phyloP scores from a whole-genome alignment of 2,113 vertebrate species.

The Thamnophis sirtalis region DNA sequence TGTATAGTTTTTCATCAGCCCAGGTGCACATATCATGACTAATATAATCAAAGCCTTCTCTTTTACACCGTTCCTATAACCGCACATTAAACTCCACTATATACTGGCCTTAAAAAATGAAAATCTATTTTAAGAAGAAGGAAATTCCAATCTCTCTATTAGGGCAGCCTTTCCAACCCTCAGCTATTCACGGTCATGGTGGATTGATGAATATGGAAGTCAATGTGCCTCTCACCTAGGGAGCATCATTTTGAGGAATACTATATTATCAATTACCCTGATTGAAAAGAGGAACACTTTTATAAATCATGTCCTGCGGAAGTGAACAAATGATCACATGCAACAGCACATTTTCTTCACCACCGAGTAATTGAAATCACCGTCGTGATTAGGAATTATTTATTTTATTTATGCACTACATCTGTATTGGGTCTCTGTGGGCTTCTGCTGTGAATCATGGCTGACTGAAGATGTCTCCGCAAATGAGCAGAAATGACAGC shows the following conservation, averaged over 20 bases:
- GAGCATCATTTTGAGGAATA: not conserved
- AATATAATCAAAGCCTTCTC: too few species aligned
- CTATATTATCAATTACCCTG: not conserved
- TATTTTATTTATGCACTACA: not conserved
- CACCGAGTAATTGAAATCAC: not conserved
- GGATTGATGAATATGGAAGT: not conserved
- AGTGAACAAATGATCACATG: not conserved
- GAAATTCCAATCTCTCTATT: not conserved
- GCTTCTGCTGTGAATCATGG: not conserved
- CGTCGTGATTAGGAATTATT: not conserved
- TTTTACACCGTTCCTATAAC: too few species aligned
- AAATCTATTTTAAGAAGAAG: not conserved
- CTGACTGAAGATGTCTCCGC: not conserved
- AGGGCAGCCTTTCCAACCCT: not conserved
- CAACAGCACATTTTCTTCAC: not conserved
- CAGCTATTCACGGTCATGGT: not conserved
- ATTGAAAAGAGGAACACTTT: not conserved
- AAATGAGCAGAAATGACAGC: not conserved
- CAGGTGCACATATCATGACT: too few species aligned
- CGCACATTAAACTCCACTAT: too few species aligned
- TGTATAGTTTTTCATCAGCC: too few species aligned
- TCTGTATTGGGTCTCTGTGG: not conserved
- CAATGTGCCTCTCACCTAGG: not conserved
- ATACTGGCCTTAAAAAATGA: not conserved
- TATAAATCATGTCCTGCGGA: not conserved